Conservation (phyloP, 2,888 invertebrate genomes). For the Charanyca ferruginea region DNA sequence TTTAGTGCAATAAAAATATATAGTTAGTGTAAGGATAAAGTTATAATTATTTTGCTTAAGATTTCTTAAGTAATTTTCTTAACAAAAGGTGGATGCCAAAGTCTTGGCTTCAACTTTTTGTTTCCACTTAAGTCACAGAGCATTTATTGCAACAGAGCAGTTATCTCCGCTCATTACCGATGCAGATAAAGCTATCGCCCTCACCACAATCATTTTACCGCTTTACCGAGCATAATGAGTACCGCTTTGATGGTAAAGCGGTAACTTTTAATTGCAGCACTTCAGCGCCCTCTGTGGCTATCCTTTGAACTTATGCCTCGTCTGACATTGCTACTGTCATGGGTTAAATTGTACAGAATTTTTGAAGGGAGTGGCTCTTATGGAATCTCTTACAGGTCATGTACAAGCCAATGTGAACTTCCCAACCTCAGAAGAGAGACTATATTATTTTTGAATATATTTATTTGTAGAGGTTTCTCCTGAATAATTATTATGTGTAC, state of each 20-base stretch:
- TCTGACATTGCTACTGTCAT: constrained; percentile 50
- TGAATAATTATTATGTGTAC: too few relatives aligned
- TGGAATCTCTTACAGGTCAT: neutral
- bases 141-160: constrained; percentile 12
- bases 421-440: neutral
- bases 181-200: constrained; percentile 44
- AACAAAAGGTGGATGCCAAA: neutral
- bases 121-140: neutral
- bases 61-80: neutral
- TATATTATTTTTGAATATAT: too few relatives aligned
- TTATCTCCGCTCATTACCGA: constrained; percentile 41
- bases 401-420: neutral
- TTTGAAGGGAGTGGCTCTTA: constrained; percentile 17
- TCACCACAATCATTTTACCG: constrained; percentile 67
- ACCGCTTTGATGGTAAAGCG: constrained; percentile 74
- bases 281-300: constrained; percentile 60
- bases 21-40: too few relatives aligned
- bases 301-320: constrained; percentile 79
- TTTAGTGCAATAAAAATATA: too few relatives aligned
- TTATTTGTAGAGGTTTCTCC: too few relatives aligned
- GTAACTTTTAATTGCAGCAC: constrained; percentile 83
- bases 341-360: constrained; percentile 63
- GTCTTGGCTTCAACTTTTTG: neutral
- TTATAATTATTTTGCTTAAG: neutral
- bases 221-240: constrained; percentile 76